phyloP scores from a whole-genome alignment of 2,113 vertebrate species.

The Ellobius talpinus region DNA sequence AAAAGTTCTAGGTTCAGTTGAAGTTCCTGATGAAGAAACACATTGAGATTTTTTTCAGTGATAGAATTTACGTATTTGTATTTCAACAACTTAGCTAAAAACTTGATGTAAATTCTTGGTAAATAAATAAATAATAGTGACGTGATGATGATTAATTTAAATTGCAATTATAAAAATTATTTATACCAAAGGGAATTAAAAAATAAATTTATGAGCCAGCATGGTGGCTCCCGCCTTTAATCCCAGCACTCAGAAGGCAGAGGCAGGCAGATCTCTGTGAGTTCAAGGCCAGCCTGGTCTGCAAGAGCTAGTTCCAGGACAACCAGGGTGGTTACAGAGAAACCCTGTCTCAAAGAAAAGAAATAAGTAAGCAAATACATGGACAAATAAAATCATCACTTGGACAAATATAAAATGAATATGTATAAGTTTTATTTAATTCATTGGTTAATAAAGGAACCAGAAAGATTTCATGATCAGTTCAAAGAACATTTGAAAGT shows the following conservation, averaged over 20 bases:
- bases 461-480: neutral
- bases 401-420: neutral
- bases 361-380: neutral
- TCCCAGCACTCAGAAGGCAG: neutral
- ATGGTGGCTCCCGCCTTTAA: neutral
- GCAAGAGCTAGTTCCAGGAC: neutral
- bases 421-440: neutral
- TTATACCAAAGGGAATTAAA: neutral
- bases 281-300: neutral
- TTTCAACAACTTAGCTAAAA: too few species aligned
- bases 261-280: neutral
- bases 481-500: slow-evolving; percentile 31
- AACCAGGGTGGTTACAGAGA: neutral
- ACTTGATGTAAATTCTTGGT: too few species aligned
- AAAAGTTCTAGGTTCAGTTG: too few species aligned
- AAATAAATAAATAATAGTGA: too few species aligned
- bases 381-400: neutral
- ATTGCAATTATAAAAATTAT: neutral
- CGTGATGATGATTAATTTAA: neutral
- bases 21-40: too few species aligned
- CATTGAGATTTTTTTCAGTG: too few species aligned
- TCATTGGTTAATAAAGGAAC: neutral
- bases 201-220: neutral
- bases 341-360: neutral
- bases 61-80: too few species aligned